Evolutionary conservation across 2,113 vertebrate species (phyloP).

Genomic region (Urocitellus parryii): DNA sequence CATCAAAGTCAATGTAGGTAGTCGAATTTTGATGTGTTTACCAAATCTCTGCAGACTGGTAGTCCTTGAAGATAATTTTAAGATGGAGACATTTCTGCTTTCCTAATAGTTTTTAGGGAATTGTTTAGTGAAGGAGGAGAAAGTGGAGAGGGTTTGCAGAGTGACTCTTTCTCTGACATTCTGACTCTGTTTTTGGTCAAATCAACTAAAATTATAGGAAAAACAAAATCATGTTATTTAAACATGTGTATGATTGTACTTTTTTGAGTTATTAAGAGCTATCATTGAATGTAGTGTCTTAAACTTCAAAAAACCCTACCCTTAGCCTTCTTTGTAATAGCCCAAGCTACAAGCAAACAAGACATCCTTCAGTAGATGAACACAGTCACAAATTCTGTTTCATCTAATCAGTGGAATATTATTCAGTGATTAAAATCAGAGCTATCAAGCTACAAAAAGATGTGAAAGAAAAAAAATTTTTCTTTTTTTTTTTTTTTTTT

Average conservation of each 20-base stretch:
- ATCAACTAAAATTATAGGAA: neutral
- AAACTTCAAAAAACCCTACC: neutral
- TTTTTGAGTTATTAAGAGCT: too few species aligned
- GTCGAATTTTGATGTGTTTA: neutral
- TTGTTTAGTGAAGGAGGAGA: neutral
- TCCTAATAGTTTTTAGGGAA: neutral
- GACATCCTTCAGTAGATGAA: neutral
- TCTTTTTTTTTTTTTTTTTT: too few species aligned
- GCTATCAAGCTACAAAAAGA: neutral
- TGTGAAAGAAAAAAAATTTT: neutral
- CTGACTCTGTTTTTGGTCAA: neutral
- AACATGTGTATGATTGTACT: neutral
- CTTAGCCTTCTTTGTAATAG: neutral
- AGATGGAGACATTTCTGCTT: neutral
- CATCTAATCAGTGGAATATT: neutral
- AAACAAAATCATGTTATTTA: neutral
- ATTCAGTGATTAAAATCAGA: neutral
- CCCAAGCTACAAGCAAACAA: neutral
- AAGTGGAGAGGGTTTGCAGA: neutral
- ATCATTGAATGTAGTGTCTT: neutral
- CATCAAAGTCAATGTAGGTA: neutral
- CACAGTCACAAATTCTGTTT: neutral
- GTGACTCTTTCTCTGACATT: neutral
- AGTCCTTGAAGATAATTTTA: neutral
- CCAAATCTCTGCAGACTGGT: neutral